phyloP scores from a whole-genome alignment of 2,797 vertebrate species.

The Saxicola maurus region DNA sequence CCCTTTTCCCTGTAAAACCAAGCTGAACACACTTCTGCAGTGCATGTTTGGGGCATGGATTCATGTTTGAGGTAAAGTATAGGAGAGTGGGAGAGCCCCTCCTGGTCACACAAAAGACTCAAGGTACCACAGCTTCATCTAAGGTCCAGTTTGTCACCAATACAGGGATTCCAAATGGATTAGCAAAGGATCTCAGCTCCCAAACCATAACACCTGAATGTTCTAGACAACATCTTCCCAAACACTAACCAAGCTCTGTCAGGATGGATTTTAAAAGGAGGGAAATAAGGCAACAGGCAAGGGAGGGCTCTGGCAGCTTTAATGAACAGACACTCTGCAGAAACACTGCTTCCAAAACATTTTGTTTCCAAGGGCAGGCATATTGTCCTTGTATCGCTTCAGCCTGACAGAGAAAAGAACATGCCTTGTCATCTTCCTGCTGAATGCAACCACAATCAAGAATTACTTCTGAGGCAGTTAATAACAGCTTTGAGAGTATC shows the following conservation, averaged over 20 bases:
- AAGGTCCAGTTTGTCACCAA: not conserved
- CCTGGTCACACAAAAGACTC: not conserved
- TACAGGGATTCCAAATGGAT: not conserved
- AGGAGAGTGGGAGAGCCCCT: not conserved
- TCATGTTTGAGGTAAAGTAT: not conserved
- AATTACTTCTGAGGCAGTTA: conserved; percentile 48
- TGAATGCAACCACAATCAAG: conserved; percentile 43
- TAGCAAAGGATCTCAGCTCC: not conserved
- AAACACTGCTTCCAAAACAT: not conserved
- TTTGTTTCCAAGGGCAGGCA: not conserved
- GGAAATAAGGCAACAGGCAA: not conserved
- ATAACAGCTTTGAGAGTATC: conserved; percentile 55
- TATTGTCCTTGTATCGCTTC: not conserved
- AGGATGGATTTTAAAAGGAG: not conserved
- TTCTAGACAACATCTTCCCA: not conserved
- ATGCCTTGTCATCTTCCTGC: conserved; percentile 46
- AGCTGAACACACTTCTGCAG: not conserved
- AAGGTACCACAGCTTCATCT: not conserved
- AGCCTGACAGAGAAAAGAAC: conserved; percentile 17
- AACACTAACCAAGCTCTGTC: not conserved
- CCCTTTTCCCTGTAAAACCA: not conserved
- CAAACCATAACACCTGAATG: not conserved
- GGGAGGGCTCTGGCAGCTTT: not conserved
- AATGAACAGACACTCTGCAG: not conserved
- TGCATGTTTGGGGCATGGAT: rapidly evolving